Percentiles rank a stretch among this genome's conserved stretches.
These are phyloP conservation scores for Hippoglossus stenolepis DNA, from an alignment of 2,113 vertebrate species.

Conservation along the genomic window DNA sequence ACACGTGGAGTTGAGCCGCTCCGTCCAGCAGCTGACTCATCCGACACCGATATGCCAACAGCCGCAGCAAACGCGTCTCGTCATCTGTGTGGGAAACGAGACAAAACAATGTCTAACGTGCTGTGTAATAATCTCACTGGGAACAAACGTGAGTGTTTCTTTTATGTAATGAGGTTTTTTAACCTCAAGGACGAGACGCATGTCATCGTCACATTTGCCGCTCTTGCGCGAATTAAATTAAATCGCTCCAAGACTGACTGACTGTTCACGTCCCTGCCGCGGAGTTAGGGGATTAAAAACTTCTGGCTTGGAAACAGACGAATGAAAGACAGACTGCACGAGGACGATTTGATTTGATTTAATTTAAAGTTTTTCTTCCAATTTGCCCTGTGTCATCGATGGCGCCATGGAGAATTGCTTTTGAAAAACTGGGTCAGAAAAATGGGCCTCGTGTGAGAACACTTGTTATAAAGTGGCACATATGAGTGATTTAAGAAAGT, in stretches of 20 bases:
- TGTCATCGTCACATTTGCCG: constrained; percentile 26
- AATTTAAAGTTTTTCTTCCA: neutral
- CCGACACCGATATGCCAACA: constrained; percentile 20
- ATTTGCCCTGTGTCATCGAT: neutral
- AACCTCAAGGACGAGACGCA: constrained; percentile 39
- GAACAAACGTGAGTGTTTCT: neutral
- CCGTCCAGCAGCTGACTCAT: constrained; percentile 54
- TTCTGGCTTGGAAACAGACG: neutral
- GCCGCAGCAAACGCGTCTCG: constrained; percentile 44
- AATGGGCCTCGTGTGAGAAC: neutral
- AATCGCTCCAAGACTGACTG: constrained; percentile 12
- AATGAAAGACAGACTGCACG: neutral
- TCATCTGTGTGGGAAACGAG: constrained; percentile 31
- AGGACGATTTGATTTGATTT: neutral
- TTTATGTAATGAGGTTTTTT: constrained; percentile 31
- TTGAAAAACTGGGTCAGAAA: neutral
- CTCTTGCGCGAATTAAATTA: constrained; percentile 31
- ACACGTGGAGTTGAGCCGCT: constrained; percentile 12
- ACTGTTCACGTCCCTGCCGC: neutral
- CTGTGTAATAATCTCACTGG: constrained; percentile 28
- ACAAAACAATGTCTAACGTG: constrained; percentile 39
- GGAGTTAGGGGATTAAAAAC: neutral
- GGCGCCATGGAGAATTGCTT: neutral
- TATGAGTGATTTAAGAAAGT: no score
- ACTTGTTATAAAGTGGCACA: neutral